Evolutionary conservation across 1,140 invertebrate species (phyloP).

Genomic region (Mylabris phalerata): DNA sequence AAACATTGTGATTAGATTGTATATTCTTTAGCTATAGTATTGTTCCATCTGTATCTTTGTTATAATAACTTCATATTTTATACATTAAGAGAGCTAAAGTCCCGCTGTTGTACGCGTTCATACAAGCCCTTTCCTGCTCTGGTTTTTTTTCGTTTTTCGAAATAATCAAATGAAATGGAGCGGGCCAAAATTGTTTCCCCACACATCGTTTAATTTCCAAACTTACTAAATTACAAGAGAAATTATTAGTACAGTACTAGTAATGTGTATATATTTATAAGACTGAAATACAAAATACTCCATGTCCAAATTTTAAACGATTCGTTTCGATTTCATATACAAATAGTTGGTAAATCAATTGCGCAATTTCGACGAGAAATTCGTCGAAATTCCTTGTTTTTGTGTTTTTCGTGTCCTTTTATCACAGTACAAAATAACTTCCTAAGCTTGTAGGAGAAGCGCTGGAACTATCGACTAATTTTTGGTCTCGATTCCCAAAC

Average conservation of each 20-base stretch:
- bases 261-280: slow-evolving; percentile 30
- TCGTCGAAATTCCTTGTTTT: no score
- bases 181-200: no score
- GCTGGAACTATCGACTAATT: slow-evolving; percentile 2
- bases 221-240: neutral
- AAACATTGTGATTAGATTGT: slow-evolving; percentile 42
- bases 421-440: slow-evolving; percentile 28
- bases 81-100: neutral
- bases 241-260: slow-evolving; percentile 23
- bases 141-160: neutral
- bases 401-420: slow-evolving; percentile 16
- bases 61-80: slow-evolving; percentile 31
- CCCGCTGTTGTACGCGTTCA: neutral
- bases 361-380: no score
- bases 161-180: no score
- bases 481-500: neutral
- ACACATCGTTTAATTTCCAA: no score
- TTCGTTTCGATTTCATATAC: no score
- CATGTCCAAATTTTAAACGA: slow-evolving; percentile 32
- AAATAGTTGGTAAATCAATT: no score
- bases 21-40: slow-evolving; percentile 38
- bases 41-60: slow-evolving; percentile 34
- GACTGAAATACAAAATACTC: slow-evolving; percentile 36
- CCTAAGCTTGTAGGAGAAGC: slow-evolving; percentile 10
- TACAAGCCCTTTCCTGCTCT: neutral